Evolutionary conservation across 2,113 vertebrate genomes (phyloP).

Genomic region (Cyprinus carpio): DNA sequence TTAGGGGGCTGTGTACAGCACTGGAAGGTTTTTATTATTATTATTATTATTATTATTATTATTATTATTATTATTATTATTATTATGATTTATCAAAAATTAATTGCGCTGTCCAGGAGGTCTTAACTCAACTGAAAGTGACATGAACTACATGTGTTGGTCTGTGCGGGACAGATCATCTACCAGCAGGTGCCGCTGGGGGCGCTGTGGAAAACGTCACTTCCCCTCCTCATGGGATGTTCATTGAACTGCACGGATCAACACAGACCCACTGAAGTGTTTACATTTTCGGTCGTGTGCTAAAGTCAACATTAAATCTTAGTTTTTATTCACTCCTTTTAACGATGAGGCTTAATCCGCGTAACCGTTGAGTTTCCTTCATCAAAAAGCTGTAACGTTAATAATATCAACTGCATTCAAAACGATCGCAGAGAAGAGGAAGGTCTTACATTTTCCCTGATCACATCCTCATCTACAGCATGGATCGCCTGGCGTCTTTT

Average conservation of each 20-base stretch:
- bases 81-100: too few species aligned
- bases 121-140: neutral
- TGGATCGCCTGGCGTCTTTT: constrained; percentile 90
- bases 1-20: neutral
- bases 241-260: too few species aligned
- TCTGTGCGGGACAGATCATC: too few species aligned
- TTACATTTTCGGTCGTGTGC: neutral
- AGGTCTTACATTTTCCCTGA: neutral
- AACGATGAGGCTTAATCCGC: neutral
- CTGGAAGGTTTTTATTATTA: too few species aligned
- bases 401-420: neutral
- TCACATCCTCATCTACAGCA: constrained; percentile 54
- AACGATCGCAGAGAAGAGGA: neutral
- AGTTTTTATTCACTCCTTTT: neutral
- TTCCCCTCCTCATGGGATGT: too few species aligned
- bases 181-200: too few species aligned
- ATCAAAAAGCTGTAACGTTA: neutral
- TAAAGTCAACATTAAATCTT: neutral
- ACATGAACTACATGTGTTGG: neutral
- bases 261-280: too few species aligned
- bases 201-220: too few species aligned
- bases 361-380: neutral
- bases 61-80: too few species aligned
- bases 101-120: neutral
- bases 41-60: too few species aligned